Conservation (phyloP, 1,140 invertebrate genomes). For the Charaxes varanes region DNA sequence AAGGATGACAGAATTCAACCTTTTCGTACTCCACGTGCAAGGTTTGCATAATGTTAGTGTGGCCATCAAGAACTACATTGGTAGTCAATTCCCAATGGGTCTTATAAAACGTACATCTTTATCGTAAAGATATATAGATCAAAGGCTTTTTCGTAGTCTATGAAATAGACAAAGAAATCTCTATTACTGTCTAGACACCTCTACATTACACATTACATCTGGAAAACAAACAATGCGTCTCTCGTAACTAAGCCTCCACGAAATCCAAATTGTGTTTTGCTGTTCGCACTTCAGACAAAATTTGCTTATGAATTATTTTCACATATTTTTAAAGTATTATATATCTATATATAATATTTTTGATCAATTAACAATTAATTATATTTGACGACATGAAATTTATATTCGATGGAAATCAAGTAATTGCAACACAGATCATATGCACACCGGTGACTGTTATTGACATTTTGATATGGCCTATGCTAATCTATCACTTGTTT, state of each 20-base stretch:
- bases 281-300: slow-evolving; percentile 11
- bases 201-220: slow-evolving; percentile 17
- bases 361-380: too few species aligned
- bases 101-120: slow-evolving; percentile 20
- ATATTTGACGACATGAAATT: too few species aligned
- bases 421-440: too few species aligned
- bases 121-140: slow-evolving; percentile 10
- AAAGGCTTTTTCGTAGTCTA: slow-evolving; percentile 23
- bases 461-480: too few species aligned
- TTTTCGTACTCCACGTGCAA: slow-evolving; percentile 12
- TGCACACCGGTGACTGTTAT: too few species aligned
- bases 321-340: slow-evolving; percentile 8
- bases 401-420: too few species aligned
- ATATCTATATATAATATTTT: too few species aligned
- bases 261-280: slow-evolving; percentile 16
- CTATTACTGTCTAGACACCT: slow-evolving; percentile 20
- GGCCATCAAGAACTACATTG: slow-evolving; percentile 9
- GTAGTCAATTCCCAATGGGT: slow-evolving; percentile 16
- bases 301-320: slow-evolving; percentile 8
- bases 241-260: slow-evolving; percentile 11
- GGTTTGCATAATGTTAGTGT: slow-evolving; percentile 9
- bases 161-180: slow-evolving; percentile 19
- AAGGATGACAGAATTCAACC: slow-evolving; percentile 17
- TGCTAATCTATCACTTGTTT: too few species aligned
- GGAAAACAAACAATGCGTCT: slow-evolving; percentile 15